Evolutionary conservation across 2,888 invertebrate genomes (phyloP).

Genomic region (Baccha elongata): DNA sequence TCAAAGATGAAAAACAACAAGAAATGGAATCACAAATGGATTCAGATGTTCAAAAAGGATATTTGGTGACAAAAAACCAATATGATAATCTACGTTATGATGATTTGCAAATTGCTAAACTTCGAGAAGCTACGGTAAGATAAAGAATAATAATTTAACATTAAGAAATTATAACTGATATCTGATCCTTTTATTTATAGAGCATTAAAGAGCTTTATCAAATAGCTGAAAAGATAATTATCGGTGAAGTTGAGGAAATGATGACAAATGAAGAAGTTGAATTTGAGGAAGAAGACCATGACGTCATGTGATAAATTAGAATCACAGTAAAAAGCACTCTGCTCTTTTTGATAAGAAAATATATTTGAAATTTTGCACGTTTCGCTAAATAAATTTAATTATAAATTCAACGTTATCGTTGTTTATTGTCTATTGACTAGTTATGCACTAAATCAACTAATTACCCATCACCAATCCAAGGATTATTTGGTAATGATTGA

Average conservation of each 20-base stretch:
- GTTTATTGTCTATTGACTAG: not conserved
- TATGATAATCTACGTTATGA: conserved; percentile 84
- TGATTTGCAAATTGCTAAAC: conserved; percentile 83
- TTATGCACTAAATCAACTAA: not conserved
- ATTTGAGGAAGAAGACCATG: conserved; percentile 43
- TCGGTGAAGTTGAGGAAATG: conserved; percentile 79
- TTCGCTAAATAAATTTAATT: conserved; percentile 25
- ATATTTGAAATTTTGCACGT: not conserved
- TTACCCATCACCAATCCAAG: not conserved
- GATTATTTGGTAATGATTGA: conserved; percentile 42
- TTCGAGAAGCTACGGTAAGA: conserved; percentile 84
- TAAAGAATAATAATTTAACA: not conserved
- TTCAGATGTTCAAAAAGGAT: conserved; percentile 79
- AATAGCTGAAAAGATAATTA: conserved; percentile 85
- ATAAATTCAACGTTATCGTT: not conserved
- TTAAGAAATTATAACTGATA: not conserved
- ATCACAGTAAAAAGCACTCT: not conserved
- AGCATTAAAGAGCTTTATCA: conserved; percentile 85
- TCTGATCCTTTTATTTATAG: conserved; percentile 82
- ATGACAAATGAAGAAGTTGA: conserved; percentile 65
- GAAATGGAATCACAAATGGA: conserved; percentile 78
- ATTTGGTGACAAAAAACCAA: conserved; percentile 83
- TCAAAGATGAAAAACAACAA: conserved; percentile 76
- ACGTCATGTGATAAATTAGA: conserved; percentile 13
- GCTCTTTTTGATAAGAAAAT: not conserved